Base-by-base conservation (phyloP, 2,888 invertebrate species). In the Ernsta delagoae region DNA sequence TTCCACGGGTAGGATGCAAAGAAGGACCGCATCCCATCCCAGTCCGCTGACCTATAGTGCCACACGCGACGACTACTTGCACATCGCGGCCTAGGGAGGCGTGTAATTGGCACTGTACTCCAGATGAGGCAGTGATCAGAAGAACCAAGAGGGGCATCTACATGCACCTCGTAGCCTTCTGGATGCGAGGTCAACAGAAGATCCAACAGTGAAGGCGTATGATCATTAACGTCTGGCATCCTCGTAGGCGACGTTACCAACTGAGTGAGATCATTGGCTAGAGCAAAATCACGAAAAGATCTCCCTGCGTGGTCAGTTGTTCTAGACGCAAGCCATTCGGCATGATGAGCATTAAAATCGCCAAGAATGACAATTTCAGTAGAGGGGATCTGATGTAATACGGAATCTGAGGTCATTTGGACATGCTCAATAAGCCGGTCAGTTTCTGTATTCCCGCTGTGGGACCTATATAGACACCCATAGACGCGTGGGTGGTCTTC, bases 391-490 rank as follows among this genome's bases (percentile, higher is more conserved):
- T 54, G 54, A 11, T 54, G 11, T 0, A 54, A 34, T 6, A 54
- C 54, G 0, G 11, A 11, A n/a, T 54, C 54, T 3, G 54, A 3
- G 11, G 34, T 6, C 54, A 9, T 31, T 54, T 67, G 66, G 59
- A 70, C 36, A 12, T 71, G 67, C 60, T 65, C 66, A 5, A 65
- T 41, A 41, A 68, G 57, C 45, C 36, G 65, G 24, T 48, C 60
- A 5, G 39, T 31, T 12, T 54, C 62, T 12, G 41, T 7, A 24
- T 62, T 48, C 8, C 70, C 66, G 16, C 62, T 61, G 16, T 66
- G 53, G 53, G 63, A 59, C 36, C 70, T 66, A 53, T 66, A 66
- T 7, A 70, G 45, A 43, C 70, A 63, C 31, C 59, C 54, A 24
- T 70, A 66, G 12, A 66, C 16, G 7, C 63, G n/a, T n/a, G 66